phyloP scores from a whole-genome alignment of 2,797 vertebrate genomes.

The Dermochelys coriacea region DNA sequence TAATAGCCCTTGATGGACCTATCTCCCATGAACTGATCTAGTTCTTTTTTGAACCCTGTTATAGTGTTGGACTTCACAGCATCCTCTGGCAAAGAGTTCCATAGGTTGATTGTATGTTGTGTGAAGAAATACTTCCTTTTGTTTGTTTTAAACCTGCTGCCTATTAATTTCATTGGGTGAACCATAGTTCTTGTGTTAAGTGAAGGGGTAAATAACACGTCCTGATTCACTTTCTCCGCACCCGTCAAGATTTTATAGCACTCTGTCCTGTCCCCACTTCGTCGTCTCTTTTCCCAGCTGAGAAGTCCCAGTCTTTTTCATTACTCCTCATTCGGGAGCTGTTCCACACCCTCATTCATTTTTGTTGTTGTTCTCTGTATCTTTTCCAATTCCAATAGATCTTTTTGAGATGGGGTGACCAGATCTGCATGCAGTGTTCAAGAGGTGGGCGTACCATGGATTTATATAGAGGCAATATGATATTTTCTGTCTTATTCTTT shows the following conservation, averaged over 20 bases:
- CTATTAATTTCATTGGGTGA: neutral
- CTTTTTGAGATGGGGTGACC: neutral
- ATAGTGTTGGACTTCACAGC: neutral
- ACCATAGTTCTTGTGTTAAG: neutral
- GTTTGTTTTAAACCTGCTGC: neutral
- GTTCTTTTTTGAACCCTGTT: neutral
- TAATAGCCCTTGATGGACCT: neutral
- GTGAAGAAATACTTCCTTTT: neutral
- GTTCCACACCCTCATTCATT: neutral
- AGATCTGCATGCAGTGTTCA: neutral
- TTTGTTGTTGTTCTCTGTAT: neutral
- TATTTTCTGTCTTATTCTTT: neutral
- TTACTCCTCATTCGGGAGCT: neutral
- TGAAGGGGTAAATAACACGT: neutral
- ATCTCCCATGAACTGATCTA: neutral
- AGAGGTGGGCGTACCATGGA: neutral
- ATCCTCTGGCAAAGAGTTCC: neutral
- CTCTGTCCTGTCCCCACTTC: neutral
- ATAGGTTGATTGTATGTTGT: fast-evolving
- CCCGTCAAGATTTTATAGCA: neutral
- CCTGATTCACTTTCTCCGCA: neutral
- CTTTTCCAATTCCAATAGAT: neutral
- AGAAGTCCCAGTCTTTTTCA: neutral
- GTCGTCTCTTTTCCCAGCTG: neutral
- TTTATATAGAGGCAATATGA: neutral